Evolutionary conservation across 92 coral and sea anemone genomes (phyloP).

Genomic region (Epizoanthus rinbou): DNA sequence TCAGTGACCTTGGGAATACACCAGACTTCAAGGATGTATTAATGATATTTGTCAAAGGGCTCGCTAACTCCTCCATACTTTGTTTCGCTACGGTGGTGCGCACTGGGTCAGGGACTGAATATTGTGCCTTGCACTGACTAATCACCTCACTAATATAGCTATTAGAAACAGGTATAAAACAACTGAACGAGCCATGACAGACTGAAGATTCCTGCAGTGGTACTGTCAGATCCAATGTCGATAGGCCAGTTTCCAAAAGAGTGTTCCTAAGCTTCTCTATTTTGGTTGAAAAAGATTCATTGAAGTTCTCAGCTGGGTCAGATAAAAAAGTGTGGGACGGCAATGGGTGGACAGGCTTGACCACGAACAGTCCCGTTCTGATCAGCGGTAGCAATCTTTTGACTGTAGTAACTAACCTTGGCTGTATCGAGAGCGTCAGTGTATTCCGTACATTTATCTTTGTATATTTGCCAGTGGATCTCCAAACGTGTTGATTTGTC

Average conservation of each 20-base stretch:
- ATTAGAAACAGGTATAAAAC: background rate
- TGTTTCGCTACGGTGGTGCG: conserved; percentile 38
- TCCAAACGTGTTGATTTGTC: too few species aligned
- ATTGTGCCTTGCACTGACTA: conserved; percentile 34
- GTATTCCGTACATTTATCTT: too few species aligned
- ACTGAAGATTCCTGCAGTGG: background rate
- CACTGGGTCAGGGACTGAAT: conserved; percentile 34
- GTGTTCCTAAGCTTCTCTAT: background rate
- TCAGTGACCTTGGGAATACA: too few species aligned
- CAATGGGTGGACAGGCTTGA: background rate
- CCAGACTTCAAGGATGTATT: too few species aligned
- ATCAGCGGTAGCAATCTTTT: background rate
- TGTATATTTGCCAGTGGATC: too few species aligned
- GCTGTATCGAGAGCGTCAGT: background rate
- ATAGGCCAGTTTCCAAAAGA: background rate
- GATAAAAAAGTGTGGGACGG: background rate
- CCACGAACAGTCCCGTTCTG: background rate
- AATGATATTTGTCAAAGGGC: too few species aligned
- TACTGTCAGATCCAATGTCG: background rate
- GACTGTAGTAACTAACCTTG: background rate
- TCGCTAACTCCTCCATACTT: background rate
- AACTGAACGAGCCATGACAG: background rate
- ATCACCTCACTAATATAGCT: background rate
- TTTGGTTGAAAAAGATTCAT: background rate
- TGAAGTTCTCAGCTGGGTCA: background rate